These are phyloP conservation scores for Plectropomus leopardus DNA, from an alignment of 2,113 vertebrate genomes.

Conservation along the genomic window DNA sequence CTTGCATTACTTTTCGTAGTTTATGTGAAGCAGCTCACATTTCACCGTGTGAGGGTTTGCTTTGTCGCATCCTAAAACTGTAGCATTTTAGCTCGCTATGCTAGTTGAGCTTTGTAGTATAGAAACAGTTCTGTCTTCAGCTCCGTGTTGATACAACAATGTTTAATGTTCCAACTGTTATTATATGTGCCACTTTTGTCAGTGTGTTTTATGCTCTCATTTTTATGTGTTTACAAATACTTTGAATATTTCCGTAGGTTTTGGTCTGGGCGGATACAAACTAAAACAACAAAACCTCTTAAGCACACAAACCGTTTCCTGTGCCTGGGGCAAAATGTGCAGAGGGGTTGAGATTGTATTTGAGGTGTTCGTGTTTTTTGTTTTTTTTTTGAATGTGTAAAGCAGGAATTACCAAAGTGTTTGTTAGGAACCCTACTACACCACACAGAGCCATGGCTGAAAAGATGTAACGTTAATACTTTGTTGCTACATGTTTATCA, in stretches of 20 bases:
- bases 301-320: not conserved
- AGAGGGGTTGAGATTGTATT: not conserved
- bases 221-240: not conserved
- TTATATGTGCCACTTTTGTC: too few species aligned
- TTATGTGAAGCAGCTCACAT: not conserved
- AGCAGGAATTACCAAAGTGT: not conserved
- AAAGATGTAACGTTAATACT: not conserved
- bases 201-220: not conserved
- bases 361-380: not conserved
- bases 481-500: not conserved
- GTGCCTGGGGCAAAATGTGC: not conserved
- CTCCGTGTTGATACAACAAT: not conserved
- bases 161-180: not conserved
- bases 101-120: not conserved
- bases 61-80: not conserved
- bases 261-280: not conserved
- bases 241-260: not conserved
- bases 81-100: constrained; percentile 40
- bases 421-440: not conserved
- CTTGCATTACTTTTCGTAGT: too few species aligned
- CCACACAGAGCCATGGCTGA: not conserved
- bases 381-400: too few species aligned
- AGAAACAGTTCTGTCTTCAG: not conserved
- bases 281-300: not conserved
- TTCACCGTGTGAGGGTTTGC: not conserved